Evolutionary conservation across 2,797 vertebrate species (phyloP).

Genomic region (Etheostoma nigrum): DNA sequence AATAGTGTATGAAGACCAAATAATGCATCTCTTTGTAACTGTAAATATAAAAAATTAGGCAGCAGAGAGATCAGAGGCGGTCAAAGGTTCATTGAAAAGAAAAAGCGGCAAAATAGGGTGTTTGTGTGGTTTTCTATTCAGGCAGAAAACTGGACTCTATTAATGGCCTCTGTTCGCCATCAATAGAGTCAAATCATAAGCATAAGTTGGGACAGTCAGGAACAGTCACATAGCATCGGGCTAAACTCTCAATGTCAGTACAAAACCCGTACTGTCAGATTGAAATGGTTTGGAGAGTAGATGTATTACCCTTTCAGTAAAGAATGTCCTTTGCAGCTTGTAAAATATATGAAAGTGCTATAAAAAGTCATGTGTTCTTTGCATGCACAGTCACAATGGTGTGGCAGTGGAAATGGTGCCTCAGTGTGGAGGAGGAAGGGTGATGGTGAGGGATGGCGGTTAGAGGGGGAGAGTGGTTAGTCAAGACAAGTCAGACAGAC

Average conservation of each 20-base stretch:
- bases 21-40: constrained; percentile 55
- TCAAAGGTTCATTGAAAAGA: constrained; percentile 31
- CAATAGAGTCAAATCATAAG: constrained; percentile 65
- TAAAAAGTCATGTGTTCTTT: constrained; percentile 64
- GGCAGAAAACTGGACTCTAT: constrained; percentile 60
- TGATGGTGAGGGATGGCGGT: constrained; percentile 48
- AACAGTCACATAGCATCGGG: constrained; percentile 66
- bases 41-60: constrained; percentile 54
- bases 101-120: constrained; percentile 19
- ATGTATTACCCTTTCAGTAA: constrained; percentile 87
- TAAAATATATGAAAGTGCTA: constrained; percentile 84
- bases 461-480: constrained; percentile 59
- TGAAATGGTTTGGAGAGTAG: constrained; percentile 65
- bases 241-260: constrained; percentile 42
- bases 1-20: constrained; percentile 32
- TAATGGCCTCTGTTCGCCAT: constrained; percentile 50
- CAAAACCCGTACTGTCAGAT: constrained; percentile 58
- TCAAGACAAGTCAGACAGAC: constrained; percentile 45
- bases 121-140: constrained; percentile 49
- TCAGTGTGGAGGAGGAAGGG: constrained; percentile 41
- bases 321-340: constrained; percentile 90
- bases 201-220: constrained; percentile 24
- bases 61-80: constrained; percentile 47
- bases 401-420: constrained; percentile 29
- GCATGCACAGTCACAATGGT: constrained; percentile 65